Evolutionary conservation across 2,888 invertebrate species (phyloP).

Genomic region (Morpho helenor): DNA sequence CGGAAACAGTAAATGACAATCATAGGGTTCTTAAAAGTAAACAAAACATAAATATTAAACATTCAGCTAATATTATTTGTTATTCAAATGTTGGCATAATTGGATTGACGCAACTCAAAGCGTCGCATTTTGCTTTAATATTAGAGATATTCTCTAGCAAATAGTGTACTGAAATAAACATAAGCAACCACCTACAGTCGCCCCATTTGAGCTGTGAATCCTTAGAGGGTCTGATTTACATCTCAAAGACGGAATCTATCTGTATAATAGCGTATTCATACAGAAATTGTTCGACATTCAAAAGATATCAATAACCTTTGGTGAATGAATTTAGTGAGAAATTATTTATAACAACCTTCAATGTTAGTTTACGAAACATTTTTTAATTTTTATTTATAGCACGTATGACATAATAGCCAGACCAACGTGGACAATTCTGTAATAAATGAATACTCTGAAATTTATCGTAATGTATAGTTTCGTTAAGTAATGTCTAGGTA

Average conservation of each 20-base stretch:
- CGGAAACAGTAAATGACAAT: no score
- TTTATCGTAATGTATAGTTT: no score
- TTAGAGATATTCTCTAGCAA: conserved; percentile 27
- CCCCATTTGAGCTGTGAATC: conserved; percentile 51
- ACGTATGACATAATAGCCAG: no score
- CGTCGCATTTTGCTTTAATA: conserved; percentile 31
- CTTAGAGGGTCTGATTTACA: conserved; percentile 50
- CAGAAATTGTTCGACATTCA: conserved; percentile 32
- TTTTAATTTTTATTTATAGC: no score
- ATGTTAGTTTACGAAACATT: background rate
- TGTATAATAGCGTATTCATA: conserved; percentile 31
- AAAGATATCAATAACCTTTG: conserved; percentile 31
- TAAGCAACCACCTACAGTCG: conserved; percentile 32
- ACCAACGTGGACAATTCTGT: no score
- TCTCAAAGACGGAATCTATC: conserved; percentile 56
- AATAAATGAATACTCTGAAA: no score
- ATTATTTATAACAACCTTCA: conserved; percentile 7
- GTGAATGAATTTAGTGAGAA: conserved; percentile 10
- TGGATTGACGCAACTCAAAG: conserved; percentile 3
- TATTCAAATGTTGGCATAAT: background rate
- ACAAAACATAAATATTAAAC: no score
- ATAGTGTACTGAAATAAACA: conserved; percentile 31
- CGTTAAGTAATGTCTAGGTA: no score
- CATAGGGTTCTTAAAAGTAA: no score
- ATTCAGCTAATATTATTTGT: background rate